phyloP scores from a whole-genome alignment of 1,140 invertebrate species.

The Drosophila albomicans region DNA sequence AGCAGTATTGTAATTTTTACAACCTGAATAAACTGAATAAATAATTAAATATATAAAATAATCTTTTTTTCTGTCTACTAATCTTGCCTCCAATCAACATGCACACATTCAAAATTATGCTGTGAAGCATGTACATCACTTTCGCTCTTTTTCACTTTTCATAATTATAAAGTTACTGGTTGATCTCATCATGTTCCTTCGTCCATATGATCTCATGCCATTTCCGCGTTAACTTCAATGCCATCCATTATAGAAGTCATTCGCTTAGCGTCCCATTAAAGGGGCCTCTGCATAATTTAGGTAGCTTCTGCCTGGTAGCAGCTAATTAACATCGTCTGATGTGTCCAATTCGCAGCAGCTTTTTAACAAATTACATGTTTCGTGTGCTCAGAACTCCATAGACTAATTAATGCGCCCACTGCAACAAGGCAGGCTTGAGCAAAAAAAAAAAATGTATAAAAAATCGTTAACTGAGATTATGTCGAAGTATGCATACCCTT shows the following conservation, averaged over 20 bases:
- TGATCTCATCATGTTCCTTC: neutral
- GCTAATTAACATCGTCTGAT: constrained; percentile 50
- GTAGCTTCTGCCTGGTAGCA: constrained; percentile 34
- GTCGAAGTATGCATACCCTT: constrained; percentile 5
- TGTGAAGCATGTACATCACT: too few relatives aligned
- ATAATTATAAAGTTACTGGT: too few relatives aligned
- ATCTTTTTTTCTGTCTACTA: too few relatives aligned
- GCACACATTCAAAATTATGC: too few relatives aligned
- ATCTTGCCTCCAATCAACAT: too few relatives aligned
- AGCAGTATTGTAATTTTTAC: too few relatives aligned
- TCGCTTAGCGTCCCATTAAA: constrained; percentile 33
- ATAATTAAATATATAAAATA: too few relatives aligned
- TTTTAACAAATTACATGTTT: constrained; percentile 54
- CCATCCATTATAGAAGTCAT: constrained; percentile 11
- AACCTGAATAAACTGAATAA: too few relatives aligned
- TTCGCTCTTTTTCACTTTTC: too few relatives aligned
- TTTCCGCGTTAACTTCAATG: constrained; percentile 20
- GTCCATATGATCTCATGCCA: constrained; percentile 21
- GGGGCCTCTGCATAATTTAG: constrained; percentile 43
- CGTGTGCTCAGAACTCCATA: constrained; percentile 19
- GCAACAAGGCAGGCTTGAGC: constrained; percentile 19
- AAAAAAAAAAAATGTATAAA: neutral
- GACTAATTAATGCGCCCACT: constrained; percentile 53
- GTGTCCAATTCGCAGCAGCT: constrained; percentile 50
- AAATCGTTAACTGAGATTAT: neutral